Percentiles rank a stretch among this genome's conserved stretches.
These are phyloP conservation scores for Melanostoma scalare DNA, from an alignment of 2,888 invertebrate species.

Conservation along the genomic window DNA sequence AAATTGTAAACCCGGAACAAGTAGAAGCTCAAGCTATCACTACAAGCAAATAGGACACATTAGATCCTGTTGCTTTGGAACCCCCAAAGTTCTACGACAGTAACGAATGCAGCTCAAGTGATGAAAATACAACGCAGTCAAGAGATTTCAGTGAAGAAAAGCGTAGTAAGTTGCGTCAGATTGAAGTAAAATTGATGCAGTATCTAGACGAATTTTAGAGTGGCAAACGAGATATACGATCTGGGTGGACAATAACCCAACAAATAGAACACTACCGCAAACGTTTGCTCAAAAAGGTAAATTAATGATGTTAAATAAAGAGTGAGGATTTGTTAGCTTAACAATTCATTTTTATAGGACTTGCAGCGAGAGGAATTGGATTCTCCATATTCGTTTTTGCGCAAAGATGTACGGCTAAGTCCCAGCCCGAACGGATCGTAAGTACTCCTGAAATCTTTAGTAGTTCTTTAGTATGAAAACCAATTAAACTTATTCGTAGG, in stretches of 20 bases:
- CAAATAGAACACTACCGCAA: constrained; percentile 95
- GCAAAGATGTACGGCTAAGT: constrained; percentile 75
- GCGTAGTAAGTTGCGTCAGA: constrained; percentile 91
- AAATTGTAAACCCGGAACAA: constrained; percentile 95
- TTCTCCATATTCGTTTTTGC: constrained; percentile 77
- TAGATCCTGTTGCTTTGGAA: constrained; percentile 83
- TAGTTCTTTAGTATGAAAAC: background rate
- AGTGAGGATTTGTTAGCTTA: background rate
- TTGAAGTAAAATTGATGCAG: constrained; percentile 96
- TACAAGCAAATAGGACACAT: constrained; percentile 93
- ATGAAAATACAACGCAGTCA: constrained; percentile 79
- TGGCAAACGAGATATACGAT: constrained; percentile 88
- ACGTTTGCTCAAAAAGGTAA: constrained; percentile 92
- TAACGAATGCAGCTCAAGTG: constrained; percentile 76
- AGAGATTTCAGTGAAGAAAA: constrained; percentile 86
- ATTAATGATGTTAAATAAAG: background rate
- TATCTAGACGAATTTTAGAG: constrained; percentile 98
- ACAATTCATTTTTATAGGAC: constrained; percentile 67
- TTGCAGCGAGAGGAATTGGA: constrained; percentile 74
- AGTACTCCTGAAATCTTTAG: constrained; percentile 15
- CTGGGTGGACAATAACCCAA: constrained; percentile 89
- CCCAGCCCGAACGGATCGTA: constrained; percentile 75
- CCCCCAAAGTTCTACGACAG: constrained; percentile 80
- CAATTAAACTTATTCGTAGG: constrained; percentile 28
- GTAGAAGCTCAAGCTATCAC: constrained; percentile 92